phyloP scores from a whole-genome alignment of 2,113 vertebrate species.

The Pangasianodon gigas region DNA sequence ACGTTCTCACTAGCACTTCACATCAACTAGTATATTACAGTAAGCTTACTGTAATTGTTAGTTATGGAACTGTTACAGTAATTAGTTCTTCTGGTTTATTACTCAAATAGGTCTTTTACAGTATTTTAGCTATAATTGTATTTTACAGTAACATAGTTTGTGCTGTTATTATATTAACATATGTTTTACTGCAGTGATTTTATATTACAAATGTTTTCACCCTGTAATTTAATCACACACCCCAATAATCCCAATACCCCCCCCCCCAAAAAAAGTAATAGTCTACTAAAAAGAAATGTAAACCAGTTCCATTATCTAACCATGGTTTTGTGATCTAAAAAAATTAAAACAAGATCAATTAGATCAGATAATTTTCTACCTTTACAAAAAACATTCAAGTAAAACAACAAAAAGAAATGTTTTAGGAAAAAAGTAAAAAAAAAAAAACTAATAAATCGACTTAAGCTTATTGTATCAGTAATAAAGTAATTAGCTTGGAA shows the following conservation, averaged over 20 bases:
- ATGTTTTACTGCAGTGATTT: background rate
- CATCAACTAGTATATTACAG: background rate
- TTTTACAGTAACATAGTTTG: background rate
- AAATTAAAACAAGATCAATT: no score
- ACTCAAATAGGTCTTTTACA: background rate
- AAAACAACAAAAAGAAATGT: background rate
- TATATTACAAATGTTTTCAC: background rate
- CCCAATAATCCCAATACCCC: no score
- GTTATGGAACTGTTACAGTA: background rate
- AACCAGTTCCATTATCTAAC: no score
- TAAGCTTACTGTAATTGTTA: background rate
- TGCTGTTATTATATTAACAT: no score
- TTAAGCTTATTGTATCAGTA: background rate
- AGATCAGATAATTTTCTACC: no score
- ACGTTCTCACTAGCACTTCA: background rate
- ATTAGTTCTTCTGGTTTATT: background rate
- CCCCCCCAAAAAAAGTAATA: no score
- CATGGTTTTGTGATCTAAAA: no score
- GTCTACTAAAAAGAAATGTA: no score
- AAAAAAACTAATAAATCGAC: background rate
- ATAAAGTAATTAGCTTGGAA: background rate
- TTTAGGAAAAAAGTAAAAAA: background rate
- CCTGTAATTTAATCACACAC: no score
- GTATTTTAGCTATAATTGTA: background rate
- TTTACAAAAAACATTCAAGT: background rate